Evolutionary conservation across 2,113 vertebrate genomes (phyloP).

Genomic region (Proteles cristata): DNA sequence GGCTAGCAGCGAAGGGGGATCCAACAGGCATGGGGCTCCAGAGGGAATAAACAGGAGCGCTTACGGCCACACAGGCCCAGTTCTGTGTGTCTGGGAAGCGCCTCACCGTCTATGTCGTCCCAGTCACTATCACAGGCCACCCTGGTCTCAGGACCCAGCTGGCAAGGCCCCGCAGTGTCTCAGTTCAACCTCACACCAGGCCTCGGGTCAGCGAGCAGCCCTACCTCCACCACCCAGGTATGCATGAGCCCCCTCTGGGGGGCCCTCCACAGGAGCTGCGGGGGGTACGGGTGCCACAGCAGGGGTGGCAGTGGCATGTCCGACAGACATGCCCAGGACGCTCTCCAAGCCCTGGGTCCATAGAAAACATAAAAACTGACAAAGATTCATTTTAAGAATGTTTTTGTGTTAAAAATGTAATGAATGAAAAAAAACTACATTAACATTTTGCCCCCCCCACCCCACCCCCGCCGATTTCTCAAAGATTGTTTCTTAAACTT

Average conservation of each 20-base stretch:
- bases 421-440: background rate
- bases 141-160: background rate
- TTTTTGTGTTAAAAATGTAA: background rate
- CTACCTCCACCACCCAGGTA: no score
- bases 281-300: no score
- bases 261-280: background rate
- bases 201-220: no score
- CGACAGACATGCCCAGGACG: fast-evolving
- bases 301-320: background rate
- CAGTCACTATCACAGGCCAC: fast-evolving
- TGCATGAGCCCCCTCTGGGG: background rate
- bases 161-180: no score
- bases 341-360: background rate
- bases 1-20: background rate
- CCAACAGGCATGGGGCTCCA: background rate
- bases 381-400: background rate
- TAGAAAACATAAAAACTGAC: background rate
- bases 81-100: background rate
- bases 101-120: background rate
- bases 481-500: background rate
- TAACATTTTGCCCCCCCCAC: background rate
- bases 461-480: background rate
- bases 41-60: background rate
- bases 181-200: background rate
- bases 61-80: background rate